Conservation (phyloP, 1,140 invertebrate species). For the Leptopilina clavipes region DNA sequence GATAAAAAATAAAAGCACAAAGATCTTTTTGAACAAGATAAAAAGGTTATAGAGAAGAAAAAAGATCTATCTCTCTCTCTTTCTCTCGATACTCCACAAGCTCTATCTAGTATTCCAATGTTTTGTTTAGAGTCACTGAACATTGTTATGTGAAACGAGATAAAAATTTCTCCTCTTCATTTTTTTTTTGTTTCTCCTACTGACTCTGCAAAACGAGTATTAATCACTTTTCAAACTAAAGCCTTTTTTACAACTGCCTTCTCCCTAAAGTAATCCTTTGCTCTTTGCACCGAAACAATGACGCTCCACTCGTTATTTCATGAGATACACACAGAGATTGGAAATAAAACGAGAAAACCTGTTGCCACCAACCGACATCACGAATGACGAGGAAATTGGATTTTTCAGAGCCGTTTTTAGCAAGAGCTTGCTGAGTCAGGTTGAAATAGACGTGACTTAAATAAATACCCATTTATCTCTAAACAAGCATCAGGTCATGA, state of each 20-base stretch:
- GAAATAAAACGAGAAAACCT: slow-evolving; percentile 31
- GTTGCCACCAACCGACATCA: slow-evolving; percentile 14
- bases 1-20: too few relatives aligned
- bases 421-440: not conserved
- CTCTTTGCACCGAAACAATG: slow-evolving; percentile 54
- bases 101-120: not conserved
- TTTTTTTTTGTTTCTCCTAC: too few relatives aligned
- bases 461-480: slow-evolving; percentile 14
- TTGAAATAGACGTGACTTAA: slow-evolving; percentile 25
- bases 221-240: slow-evolving; percentile 18
- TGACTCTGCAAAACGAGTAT: slow-evolving; percentile 11
- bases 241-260: slow-evolving; percentile 38
- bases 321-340: slow-evolving; percentile 43
- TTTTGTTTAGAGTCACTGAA: not conserved
- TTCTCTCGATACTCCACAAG: too few relatives aligned
- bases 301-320: slow-evolving; percentile 42
- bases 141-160: slow-evolving; percentile 7
- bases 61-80: not conserved
- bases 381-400: slow-evolving; percentile 55
- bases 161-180: not conserved
- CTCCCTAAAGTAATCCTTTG: slow-evolving; percentile 52
- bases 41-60: not conserved
- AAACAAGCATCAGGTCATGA: slow-evolving; percentile 25
- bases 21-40: too few relatives aligned
- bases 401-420: slow-evolving; percentile 51